These are phyloP conservation scores for Adelosebastes latens DNA, from an alignment of 2,797 vertebrate species.

Conservation along the genomic window DNA sequence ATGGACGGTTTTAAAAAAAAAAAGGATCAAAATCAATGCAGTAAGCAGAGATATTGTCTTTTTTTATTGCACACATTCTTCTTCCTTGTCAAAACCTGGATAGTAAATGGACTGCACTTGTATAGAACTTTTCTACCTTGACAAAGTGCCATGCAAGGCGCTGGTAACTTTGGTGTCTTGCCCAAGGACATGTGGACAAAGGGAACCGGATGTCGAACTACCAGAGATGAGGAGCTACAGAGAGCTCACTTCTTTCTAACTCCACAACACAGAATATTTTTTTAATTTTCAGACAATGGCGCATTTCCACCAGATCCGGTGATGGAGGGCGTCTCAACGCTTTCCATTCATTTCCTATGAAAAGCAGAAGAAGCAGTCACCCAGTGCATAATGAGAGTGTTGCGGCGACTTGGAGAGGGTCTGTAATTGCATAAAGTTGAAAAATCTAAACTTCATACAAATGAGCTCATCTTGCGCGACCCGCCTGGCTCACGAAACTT, in stretches of 20 bases:
- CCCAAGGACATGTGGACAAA: not conserved
- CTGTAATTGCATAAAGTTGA: too few species aligned
- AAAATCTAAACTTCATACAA: too few species aligned
- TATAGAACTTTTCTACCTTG: not conserved
- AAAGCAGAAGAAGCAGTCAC: too few species aligned
- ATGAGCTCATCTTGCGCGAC: rapidly evolving
- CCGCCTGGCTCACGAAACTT: rapidly evolving
- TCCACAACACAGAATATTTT: not conserved
- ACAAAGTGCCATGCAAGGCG: not conserved
- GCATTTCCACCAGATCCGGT: too few species aligned
- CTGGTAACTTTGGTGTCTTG: rapidly evolving
- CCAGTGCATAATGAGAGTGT: too few species aligned
- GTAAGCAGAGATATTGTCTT: not conserved
- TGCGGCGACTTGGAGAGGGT: too few species aligned
- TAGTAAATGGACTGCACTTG: not conserved
- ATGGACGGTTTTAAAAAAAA: not conserved
- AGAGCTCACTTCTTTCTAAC: not conserved
- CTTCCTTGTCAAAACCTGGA: not conserved
- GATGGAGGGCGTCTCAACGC: too few species aligned
- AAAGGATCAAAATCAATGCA: not conserved
- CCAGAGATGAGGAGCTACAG: not conserved
- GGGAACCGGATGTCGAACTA: not conserved
- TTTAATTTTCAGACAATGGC: not conserved
- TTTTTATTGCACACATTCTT: not conserved
- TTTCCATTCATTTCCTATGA: not conserved